phyloP scores from a whole-genome alignment of 2,888 invertebrate genomes.

The Elgonia sp. region DNA sequence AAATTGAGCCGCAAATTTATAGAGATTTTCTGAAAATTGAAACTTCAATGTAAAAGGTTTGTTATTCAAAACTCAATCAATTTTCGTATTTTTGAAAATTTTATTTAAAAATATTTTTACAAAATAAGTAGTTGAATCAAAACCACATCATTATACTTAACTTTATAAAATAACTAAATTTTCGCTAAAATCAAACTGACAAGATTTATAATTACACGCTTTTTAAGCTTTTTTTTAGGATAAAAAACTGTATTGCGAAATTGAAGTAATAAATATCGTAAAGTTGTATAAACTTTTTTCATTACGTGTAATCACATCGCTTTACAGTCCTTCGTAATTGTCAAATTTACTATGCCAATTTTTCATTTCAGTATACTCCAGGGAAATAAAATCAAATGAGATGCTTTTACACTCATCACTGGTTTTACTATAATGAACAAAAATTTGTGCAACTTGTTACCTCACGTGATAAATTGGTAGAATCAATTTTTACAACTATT shows the following conservation, averaged over 20 bases:
- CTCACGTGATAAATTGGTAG: not conserved
- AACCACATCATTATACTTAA: too few species aligned
- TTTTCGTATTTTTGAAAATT: too few species aligned
- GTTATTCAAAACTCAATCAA: too few species aligned
- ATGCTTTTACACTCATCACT: not conserved
- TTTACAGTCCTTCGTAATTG: conserved; percentile 7
- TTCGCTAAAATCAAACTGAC: too few species aligned
- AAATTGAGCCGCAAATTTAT: too few species aligned
- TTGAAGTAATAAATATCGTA: not conserved
- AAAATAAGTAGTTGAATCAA: too few species aligned
- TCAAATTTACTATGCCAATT: conserved; percentile 20
- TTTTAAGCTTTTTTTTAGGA: not conserved
- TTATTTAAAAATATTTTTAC: too few species aligned
- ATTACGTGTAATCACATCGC: conserved; percentile 7
- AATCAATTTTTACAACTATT: not conserved
- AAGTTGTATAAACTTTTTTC: conserved; percentile 17
- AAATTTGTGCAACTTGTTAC: not conserved
- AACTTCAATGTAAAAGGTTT: too few species aligned
- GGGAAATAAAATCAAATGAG: conserved; percentile 2
- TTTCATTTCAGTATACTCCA: not conserved
- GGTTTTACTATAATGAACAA: not conserved
- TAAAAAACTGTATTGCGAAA: conserved; percentile 2
- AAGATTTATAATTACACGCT: too few species aligned
- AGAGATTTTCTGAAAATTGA: too few species aligned
- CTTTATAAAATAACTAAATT: too few species aligned